Evolutionary conservation across 2,888 invertebrate species (phyloP), one percentile per base, ranked within the genome.

Genomic region (Drosophila antonietae): DNA sequence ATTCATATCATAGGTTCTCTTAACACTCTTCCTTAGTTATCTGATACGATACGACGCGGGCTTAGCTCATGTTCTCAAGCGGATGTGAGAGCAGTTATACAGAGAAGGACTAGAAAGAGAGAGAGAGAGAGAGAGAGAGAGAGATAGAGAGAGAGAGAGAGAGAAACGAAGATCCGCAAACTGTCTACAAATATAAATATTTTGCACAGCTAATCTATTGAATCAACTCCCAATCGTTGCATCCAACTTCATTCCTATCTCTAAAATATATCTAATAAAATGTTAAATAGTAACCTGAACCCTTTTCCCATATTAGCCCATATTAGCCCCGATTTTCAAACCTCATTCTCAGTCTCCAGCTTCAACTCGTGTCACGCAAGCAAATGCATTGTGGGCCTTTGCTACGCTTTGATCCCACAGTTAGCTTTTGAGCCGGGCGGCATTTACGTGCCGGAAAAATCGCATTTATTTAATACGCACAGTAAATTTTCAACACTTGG

Each of bases 401-500:
- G 69, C 41, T 39, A 15, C 31, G 14, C 55, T 31, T 23, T 51
- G 58, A 56, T 62, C 58, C 46, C 52, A 43, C 43, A 43, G 66
- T 62, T 68, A 39, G 71, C 56, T 58, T 57, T 53, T 51, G 57
- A 58, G 72, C 47, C 49, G 57, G 33, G 28, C 51, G 67, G 65
- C 70, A 52, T 81, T 80, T 75, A 83, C 84, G 85, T 89, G 85
- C 88, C 88, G 85, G 82, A 83, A 80, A 80, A 88, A 81, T 70
- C 85, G 67, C 86, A 88, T 85, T 86, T 89, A 83, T 85, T 81
- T 86, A 89, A 89, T 84, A 81, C 83, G 79, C 81, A 73, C 79
- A 82, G 88, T 85, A 85, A 84, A 88, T 85, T 88, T 79, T 69
- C 73, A 89, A 88, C 86, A 85, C 88, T 86, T 82, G 83, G 72